phyloP scores from a whole-genome alignment of 2,113 vertebrate species.

The Phalacrocorax brasilianus region DNA sequence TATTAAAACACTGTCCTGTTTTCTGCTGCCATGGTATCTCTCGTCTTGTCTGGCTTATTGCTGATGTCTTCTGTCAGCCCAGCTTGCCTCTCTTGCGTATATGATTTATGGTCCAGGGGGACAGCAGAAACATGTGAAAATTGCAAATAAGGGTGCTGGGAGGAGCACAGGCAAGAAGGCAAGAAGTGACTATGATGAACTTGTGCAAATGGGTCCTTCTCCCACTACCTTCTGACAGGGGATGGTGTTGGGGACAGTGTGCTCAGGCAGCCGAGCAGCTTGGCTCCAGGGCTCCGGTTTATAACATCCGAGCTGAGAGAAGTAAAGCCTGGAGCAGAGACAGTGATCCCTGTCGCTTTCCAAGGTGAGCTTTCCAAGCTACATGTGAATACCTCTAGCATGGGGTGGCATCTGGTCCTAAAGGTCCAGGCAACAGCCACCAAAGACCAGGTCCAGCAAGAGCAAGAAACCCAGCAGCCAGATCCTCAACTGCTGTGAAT shows the following conservation, averaged over 20 bases:
- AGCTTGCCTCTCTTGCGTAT: background rate
- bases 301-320: background rate
- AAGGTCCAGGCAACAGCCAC: background rate
- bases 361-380: background rate
- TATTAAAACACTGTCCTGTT: conserved; percentile 21
- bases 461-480: background rate
- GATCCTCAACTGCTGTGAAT: background rate
- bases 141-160: conserved; percentile 12
- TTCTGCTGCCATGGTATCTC: conserved; percentile 35
- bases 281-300: background rate
- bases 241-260: accelerated
- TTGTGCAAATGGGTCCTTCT: background rate
- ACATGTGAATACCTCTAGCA: accelerated
- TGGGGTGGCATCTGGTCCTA: background rate
- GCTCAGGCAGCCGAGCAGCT: background rate
- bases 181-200: background rate
- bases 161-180: background rate
- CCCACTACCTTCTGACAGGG: background rate
- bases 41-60: conserved; percentile 33
- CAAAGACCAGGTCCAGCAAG: background rate
- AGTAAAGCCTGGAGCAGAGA: background rate
- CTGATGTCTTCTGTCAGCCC: conserved; percentile 52
- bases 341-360: accelerated
- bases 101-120: conserved; percentile 40
- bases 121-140: conserved; percentile 2